Base-by-base conservation (phyloP, 2,113 vertebrate species). In the Grammomys dolichurus region DNA sequence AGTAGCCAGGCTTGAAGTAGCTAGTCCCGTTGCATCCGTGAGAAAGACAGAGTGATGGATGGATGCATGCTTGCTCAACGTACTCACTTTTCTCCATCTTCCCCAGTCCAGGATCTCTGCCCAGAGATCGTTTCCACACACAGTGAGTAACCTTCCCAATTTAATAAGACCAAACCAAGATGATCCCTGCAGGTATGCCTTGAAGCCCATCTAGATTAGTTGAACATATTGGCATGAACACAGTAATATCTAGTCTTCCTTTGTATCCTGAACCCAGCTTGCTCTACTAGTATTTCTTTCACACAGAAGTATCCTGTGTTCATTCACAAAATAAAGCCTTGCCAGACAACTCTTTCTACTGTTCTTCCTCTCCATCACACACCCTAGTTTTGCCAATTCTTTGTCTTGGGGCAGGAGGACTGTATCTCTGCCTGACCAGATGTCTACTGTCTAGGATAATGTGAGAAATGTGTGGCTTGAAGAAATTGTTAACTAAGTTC, bases 261-360 rank as follows among this genome's bases (percentile, higher is more conserved):
- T 58, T 94, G 54, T 22, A 40, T 48, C 85, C 58, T 86, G 76
- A 95, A 36, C 8, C 95, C 85, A 67, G 43, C 20, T 48, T 93
- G 43, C 3, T 76, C 17, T 28, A 56, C 63, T 20, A 46, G 88
- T 33, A 7, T 51, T 73, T 51, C 58, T 82, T 72, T 72, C 28
- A 77, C 43, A 73, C 72, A 87, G 24, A 88, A 20, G 20, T 20
- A 84, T 91, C 95, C 43, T 89, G 17, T 33, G 24, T 65, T 58
- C 40, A 72, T 58, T 87, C 51, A 90, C 3, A 48, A 96, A 93
- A 95, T 78, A 9, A 24, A 77, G 33, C 69, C 72, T 90, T 58
- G 26, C 31, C 73, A 78, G 4, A 77, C 3, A n/a, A 86, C 72
- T 65, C 36, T 58, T 16, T 48, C 94, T 60, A 51, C 3, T 67